phyloP scores from a whole-genome alignment of 2,888 invertebrate species.

The Thysanoteuthis rhombus region DNA sequence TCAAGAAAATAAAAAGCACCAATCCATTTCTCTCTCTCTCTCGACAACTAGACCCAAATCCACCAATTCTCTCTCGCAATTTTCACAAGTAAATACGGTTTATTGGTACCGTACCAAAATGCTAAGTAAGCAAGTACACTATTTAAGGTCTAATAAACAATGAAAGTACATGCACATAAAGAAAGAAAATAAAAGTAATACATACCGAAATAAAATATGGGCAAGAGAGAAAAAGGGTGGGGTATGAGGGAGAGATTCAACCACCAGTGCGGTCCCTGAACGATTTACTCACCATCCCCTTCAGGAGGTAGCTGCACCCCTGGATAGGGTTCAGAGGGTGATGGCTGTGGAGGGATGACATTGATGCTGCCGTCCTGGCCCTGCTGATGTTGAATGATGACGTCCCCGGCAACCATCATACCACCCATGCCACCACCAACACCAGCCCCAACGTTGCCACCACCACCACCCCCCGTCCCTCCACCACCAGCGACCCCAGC shows the following conservation, averaged over 20 bases:
- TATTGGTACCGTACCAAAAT: no score
- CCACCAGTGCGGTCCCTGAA: conserved; percentile 32
- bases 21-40: no score
- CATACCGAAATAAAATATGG: neutral
- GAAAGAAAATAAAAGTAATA: neutral
- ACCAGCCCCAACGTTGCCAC: conserved; percentile 21
- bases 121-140: neutral
- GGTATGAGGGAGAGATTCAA: neutral
- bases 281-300: conserved; percentile 48
- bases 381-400: conserved; percentile 39
- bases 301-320: conserved; percentile 59
- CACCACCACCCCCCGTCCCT: conserved; percentile 13
- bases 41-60: no score
- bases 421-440: conserved; percentile 22
- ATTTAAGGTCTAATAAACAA: neutral
- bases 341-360: conserved; percentile 68
- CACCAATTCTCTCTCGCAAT: no score
- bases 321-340: conserved; percentile 63
- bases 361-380: conserved; percentile 66
- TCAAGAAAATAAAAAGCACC: no score
- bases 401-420: neutral
- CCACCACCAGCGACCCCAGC: neutral
- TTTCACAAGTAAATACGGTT: no score
- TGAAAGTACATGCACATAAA: neutral
- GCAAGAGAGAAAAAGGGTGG: neutral